A percentile compares a stretch with the other conserved stretches of the same genome.
Conservation (phyloP, 2,888 invertebrate species). For the Ennomos fuscantarius region DNA sequence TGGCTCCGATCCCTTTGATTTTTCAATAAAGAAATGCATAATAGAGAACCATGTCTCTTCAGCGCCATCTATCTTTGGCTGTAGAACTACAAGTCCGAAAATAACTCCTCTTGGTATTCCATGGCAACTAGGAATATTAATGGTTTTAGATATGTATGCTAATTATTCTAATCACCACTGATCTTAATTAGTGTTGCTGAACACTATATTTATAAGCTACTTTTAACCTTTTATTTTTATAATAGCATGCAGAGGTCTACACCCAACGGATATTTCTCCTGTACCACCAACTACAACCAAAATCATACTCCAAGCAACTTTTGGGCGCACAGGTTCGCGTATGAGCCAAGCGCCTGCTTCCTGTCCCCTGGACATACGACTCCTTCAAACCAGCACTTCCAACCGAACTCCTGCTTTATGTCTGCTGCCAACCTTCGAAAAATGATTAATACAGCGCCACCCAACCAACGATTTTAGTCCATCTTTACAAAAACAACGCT, state of each 20-base stretch:
- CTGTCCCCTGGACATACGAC: conserved; percentile 25
- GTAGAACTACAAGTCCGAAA: too few species aligned
- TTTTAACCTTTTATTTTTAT: conserved; percentile 1
- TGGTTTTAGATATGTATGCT: too few species aligned
- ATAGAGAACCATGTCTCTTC: too few species aligned
- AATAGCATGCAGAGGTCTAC: conserved; percentile 32
- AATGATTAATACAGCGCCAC: conserved; percentile 46
- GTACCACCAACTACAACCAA: conserved; percentile 7
- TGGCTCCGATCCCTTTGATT: too few species aligned
- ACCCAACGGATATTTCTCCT: conserved; percentile 15
- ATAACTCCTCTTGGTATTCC: too few species aligned
- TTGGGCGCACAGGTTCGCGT: conserved; percentile 27
- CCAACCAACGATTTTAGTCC: conserved; percentile 35
- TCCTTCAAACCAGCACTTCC: conserved; percentile 39
- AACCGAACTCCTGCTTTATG: conserved; percentile 61
- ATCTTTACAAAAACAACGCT: too few species aligned
- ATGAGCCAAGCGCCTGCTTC: conserved; percentile 19
- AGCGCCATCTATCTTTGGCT: too few species aligned
- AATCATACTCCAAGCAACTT: conserved; percentile 29
- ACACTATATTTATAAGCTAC: too few species aligned
- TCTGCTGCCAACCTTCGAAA: conserved; percentile 55
- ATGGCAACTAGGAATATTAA: too few species aligned
- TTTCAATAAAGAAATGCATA: too few species aligned
- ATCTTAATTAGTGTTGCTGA: too few species aligned
- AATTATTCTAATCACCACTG: too few species aligned